Conservation (phyloP, 2,797 vertebrate species). For the Melanotaenia maccullochi region DNA sequence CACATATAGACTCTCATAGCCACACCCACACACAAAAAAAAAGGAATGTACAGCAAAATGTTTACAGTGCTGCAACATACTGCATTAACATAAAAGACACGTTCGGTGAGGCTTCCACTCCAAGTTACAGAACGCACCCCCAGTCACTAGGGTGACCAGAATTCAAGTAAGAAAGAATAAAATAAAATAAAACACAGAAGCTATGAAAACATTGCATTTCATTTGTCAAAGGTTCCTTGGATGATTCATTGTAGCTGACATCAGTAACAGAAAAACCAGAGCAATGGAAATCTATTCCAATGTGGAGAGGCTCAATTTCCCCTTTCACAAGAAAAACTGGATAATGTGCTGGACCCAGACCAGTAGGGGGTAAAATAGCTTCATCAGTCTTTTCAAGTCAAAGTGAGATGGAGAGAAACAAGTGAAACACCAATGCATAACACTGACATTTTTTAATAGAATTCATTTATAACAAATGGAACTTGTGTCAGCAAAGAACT, state of each 20-base stretch:
- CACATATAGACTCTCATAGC: neutral
- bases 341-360: constrained; percentile 73
- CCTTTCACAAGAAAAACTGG: constrained; percentile 66
- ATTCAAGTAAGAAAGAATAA: neutral
- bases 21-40: neutral
- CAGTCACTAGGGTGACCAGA: constrained; percentile 28
- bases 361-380: constrained; percentile 77
- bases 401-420: constrained; percentile 74
- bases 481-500: constrained; percentile 99
- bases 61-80: constrained; percentile 2
- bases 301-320: constrained; percentile 72
- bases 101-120: constrained; percentile 19
- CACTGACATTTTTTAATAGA: constrained; percentile 99
- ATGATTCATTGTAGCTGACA: constrained; percentile 69
- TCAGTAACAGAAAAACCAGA: constrained; percentile 65
- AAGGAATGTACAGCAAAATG: neutral
- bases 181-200: constrained; percentile 40
- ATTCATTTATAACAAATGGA: constrained; percentile 99
- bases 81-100: neutral
- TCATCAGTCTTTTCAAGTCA: constrained; percentile 74
- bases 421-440: constrained; percentile 92
- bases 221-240: constrained; percentile 57
- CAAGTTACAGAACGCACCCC: constrained; percentile 1
- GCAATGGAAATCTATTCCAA: constrained; percentile 74
- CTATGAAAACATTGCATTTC: constrained; percentile 53